These are phyloP conservation scores for Balaenoptera acutorostrata DNA, from an alignment of 2,113 vertebrate species.

Conservation along the genomic window DNA sequence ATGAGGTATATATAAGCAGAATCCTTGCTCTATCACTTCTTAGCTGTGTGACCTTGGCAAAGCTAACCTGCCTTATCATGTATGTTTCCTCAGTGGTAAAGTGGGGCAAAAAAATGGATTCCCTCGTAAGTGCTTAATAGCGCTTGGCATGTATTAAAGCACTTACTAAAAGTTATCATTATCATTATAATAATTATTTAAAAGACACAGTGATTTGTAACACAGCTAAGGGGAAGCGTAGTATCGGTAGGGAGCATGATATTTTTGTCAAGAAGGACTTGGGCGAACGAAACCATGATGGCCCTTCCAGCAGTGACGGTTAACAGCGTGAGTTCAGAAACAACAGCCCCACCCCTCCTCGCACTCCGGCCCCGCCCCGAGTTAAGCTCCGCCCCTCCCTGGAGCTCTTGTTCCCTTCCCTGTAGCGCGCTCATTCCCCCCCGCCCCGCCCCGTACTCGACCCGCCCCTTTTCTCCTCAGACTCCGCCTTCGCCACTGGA, in stretches of 20 bases:
- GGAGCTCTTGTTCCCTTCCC: no score
- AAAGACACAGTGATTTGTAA: not conserved
- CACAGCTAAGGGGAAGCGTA: not conserved
- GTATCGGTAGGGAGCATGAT: not conserved
- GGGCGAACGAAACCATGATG: not conserved
- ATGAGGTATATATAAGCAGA: not conserved
- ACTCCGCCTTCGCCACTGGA: not conserved
- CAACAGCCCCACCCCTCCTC: not conserved
- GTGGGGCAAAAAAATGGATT: not conserved
- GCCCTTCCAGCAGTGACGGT: rapidly evolving
- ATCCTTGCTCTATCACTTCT: not conserved
- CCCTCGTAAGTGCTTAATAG: not conserved
- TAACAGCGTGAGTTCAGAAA: rapidly evolving
- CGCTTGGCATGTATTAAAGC: not conserved
- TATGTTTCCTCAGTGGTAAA: not conserved
- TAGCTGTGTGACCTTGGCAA: not conserved
- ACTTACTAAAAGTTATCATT: not conserved
- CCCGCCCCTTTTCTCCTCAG: not conserved
- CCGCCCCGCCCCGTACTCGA: not conserved
- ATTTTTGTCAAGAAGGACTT: not conserved
- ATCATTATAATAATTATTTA: not conserved
- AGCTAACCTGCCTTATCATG: not conserved
- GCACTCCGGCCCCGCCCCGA: not conserved
- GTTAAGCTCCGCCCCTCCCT: not conserved
- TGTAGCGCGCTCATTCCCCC: not conserved